Conservation (phyloP, 37 sponge, comb jelly and placozoan genomes). For the Tethya wilhelma region DNA sequence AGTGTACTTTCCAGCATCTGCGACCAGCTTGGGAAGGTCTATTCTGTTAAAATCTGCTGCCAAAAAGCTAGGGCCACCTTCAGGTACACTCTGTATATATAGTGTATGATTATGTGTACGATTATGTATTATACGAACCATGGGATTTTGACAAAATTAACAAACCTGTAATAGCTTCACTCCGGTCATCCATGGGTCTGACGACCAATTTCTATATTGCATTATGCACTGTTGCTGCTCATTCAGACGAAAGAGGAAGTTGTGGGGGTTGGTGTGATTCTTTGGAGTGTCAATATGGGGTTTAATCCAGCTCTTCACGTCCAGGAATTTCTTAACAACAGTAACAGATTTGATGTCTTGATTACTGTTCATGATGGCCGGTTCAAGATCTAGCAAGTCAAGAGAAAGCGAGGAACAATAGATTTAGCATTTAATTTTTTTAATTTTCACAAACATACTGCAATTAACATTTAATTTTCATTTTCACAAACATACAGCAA, state of each 20-base stretch:
- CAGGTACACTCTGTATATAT: background rate
- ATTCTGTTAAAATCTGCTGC: background rate
- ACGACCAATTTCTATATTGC: background rate
- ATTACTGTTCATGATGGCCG: background rate
- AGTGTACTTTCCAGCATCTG: background rate
- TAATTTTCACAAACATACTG: too few species aligned
- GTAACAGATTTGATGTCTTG: background rate
- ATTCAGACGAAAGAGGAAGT: background rate
- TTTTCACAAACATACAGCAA: too few species aligned
- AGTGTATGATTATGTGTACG: too few species aligned
- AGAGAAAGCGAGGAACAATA: too few species aligned
- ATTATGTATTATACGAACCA: background rate
- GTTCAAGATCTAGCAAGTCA: background rate
- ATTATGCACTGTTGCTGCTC: background rate
- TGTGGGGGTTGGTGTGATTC: background rate
- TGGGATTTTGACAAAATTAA: background rate
- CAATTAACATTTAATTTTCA: too few species aligned
- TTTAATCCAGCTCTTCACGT: background rate
- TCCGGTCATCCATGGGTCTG: background rate
- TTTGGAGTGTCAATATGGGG: background rate
- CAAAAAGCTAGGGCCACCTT: background rate
- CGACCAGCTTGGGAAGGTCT: background rate
- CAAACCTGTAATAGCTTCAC: background rate
- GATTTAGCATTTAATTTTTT: too few species aligned
- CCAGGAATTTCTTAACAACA: background rate